Evolutionary conservation across 2,113 vertebrate species (phyloP).

Genomic region (Rhinoptilus africanus): DNA sequence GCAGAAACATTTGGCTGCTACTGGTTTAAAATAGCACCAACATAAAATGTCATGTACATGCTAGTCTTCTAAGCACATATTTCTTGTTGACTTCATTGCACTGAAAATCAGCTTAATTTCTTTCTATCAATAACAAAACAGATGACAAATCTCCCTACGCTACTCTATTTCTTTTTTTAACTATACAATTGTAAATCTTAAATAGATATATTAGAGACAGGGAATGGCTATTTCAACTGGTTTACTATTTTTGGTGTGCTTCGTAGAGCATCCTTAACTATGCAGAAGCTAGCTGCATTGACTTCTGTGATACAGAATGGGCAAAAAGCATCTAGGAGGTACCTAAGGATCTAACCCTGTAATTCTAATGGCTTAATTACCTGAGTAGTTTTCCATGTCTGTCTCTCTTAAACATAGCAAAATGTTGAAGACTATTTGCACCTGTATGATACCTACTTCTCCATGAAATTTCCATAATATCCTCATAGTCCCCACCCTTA

Average conservation of each 20-base stretch:
- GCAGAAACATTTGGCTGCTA: background rate
- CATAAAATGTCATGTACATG: background rate
- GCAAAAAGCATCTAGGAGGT: background rate
- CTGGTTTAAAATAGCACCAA: background rate
- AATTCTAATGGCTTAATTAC: background rate
- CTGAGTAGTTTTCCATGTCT: background rate
- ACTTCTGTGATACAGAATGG: background rate
- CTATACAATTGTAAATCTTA: background rate
- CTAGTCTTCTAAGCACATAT: background rate
- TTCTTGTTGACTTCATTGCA: background rate
- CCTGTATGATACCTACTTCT: background rate
- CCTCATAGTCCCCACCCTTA: background rate
- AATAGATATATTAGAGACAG: background rate
- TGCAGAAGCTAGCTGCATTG: background rate
- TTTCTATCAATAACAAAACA: background rate
- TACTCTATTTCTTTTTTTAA: background rate
- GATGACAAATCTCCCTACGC: background rate
- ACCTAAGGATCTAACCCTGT: background rate
- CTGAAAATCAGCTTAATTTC: background rate
- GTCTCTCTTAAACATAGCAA: background rate
- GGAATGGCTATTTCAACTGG: background rate
- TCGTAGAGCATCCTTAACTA: background rate
- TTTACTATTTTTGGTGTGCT: background rate
- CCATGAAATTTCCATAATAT: background rate
- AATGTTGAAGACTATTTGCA: background rate